A percentile compares a stretch with the other conserved stretches of the same genome.
Evolutionary conservation across 2,797 vertebrate genomes (phyloP).

Genomic region (Syngnathus rostellatus): DNA sequence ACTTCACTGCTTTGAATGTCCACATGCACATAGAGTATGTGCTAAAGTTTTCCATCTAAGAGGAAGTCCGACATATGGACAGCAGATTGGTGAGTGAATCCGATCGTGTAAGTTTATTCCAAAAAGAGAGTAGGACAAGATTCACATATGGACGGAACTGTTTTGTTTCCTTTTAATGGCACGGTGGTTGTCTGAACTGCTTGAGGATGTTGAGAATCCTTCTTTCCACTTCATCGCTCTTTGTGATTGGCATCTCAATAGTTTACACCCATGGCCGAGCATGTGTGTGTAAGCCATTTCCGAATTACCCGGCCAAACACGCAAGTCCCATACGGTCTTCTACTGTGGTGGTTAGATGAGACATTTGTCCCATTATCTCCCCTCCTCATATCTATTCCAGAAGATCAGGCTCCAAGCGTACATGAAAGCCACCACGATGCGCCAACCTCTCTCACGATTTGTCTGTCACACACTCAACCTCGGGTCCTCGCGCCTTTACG

Average conservation of each 20-base stretch:
- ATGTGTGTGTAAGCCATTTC: constrained; percentile 41
- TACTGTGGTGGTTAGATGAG: constrained; percentile 55
- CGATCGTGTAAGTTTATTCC: constrained; percentile 29
- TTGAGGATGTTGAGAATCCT: constrained; percentile 40
- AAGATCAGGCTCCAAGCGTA: constrained; percentile 39
- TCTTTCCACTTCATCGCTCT: constrained; percentile 48
- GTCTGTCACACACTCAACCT: constrained; percentile 49
- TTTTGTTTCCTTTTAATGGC: constrained; percentile 64
- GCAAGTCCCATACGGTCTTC: constrained; percentile 19
- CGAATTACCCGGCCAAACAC: constrained; percentile 26
- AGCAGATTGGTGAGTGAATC: constrained; percentile 60
- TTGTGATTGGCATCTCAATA: constrained; percentile 56
- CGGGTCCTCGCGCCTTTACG: constrained; percentile 30
- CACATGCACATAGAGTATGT: background rate
- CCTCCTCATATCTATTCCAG: constrained; percentile 54
- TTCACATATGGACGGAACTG: constrained; percentile 65
- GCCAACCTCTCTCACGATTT: constrained; percentile 59
- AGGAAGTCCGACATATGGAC: constrained; percentile 57
- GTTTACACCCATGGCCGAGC: constrained; percentile 50
- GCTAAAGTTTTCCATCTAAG: background rate
- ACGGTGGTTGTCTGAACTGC: constrained; percentile 49
- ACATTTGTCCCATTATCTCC: constrained; percentile 45
- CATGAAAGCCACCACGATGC: constrained; percentile 66
- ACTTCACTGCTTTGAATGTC: background rate
- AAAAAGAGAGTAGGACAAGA: constrained; percentile 41